Conservation (phyloP, 2,113 vertebrate species). For the Prinia subflava region DNA sequence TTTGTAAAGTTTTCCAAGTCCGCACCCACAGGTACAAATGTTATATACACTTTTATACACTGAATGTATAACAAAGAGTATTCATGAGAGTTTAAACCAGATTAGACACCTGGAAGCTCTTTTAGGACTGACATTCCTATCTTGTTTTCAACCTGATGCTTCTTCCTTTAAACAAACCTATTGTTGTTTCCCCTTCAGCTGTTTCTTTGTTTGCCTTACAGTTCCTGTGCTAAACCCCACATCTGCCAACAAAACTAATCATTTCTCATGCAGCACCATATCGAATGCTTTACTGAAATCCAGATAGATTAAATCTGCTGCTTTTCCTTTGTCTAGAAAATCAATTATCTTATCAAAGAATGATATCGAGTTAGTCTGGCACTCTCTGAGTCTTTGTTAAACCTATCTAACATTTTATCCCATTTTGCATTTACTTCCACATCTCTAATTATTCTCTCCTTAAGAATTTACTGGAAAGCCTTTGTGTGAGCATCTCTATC, state of each 20-base stretch:
- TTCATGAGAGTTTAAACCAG: not conserved
- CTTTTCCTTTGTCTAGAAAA: slow-evolving; percentile 52
- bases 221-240: not conserved
- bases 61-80: not conserved
- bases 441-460: slow-evolving; percentile 11
- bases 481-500: not conserved
- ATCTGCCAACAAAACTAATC: not conserved
- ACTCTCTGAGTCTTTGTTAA: not conserved
- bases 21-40: not conserved
- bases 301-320: slow-evolving; percentile 48
- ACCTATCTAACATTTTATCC: not conserved
- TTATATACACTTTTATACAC: not conserved
- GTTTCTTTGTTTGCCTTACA: not conserved
- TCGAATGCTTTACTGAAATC: slow-evolving; percentile 44
- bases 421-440: not conserved
- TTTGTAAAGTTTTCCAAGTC: not conserved
- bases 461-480: not conserved
- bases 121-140: not conserved
- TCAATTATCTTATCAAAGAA: slow-evolving; percentile 59
- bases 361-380: slow-evolving; percentile 32
- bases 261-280: not conserved
- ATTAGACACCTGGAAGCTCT: not conserved
- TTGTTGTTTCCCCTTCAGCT: not conserved
- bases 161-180: not conserved
- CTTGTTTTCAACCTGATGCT: not conserved